Percentiles rank a stretch among this genome's conserved stretches.
Evolutionary conservation across 1,140 invertebrate genomes (phyloP).

Genomic region (Trypoxylus dichotomus): DNA sequence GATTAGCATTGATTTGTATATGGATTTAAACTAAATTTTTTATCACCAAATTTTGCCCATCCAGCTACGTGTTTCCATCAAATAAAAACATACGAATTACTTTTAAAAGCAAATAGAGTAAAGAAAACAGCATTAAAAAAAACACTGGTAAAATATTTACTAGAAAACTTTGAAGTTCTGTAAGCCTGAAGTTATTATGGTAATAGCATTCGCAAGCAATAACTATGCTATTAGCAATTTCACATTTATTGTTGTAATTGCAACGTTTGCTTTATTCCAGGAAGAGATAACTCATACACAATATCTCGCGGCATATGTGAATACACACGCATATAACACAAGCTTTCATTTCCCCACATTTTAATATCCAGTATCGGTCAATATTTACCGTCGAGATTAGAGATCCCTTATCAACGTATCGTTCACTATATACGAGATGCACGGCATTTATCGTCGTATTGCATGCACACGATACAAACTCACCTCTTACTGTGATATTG

Average conservation of each 20-base stretch:
- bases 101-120: no score
- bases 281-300: background rate
- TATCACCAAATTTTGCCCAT: no score
- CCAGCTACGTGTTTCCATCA: no score
- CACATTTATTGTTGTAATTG: background rate
- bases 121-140: no score
- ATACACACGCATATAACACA: background rate
- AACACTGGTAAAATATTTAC: no score
- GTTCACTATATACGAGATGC: background rate
- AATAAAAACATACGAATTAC: no score
- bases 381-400: background rate
- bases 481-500: slow-evolving; percentile 29
- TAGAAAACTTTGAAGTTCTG: no score
- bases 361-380: background rate
- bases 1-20: no score
- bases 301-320: background rate
- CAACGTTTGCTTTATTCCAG: background rate
- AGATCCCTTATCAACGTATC: background rate
- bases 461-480: slow-evolving; percentile 10
- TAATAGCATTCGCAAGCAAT: background rate
- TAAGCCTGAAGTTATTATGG: no score
- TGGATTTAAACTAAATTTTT: no score
- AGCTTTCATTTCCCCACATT: background rate
- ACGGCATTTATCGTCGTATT: background rate
- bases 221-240: background rate